Evolutionary conservation across 2,797 vertebrate genomes (phyloP), one percentile per base, ranked within the genome.

Genomic region (Semaprochilodus insignis): DNA sequence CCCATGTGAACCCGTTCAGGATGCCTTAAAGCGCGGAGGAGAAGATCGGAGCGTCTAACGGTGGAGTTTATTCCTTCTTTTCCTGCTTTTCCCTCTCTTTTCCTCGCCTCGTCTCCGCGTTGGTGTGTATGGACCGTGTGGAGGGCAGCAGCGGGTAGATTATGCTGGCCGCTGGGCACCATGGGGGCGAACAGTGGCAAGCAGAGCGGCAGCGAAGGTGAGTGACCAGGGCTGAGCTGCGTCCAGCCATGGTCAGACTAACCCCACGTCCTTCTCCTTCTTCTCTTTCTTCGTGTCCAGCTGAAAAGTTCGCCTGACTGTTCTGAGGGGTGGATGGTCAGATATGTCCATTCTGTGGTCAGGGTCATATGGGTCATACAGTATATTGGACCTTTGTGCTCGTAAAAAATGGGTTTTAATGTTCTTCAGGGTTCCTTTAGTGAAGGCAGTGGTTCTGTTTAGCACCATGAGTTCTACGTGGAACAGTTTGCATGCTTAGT

Each of bases 131-230:
- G 90, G 88, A 83, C 83, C 78, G 78, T 81, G 83, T 73, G 59
- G 71, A 65, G 83, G 63, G 82, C 72, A 67, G 82, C 54, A 75
- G 87, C 78, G 77, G 83, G 83, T 90, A 91, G 94, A 93, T 95
- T 93, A 95, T 96, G 96, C 95, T 40, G 65, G 17, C 16, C 65
- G 91, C 93, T 87, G 92, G 84, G 83, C 95, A 93, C 95, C 93
- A 97, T 97, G 96, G 96, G 96, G 86, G 96, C 96, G 88, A 96
- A 96, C 95, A 96, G 96, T 95, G 96, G 96, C 89, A 97, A 96
- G 86, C 95, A 95, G 92, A 95, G 93, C 91, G 96, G 96, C 94
- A 97, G 96, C 85, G 96, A 97, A 93, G 96, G 96, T 96, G 92
- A 96, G 96, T 93, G 87, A 27, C 40, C 25, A 15, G 1, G 60